Percentiles rank a stretch among this genome's conserved stretches.
Evolutionary conservation across 2,888 invertebrate species (phyloP).

Genomic region (Lasiommata megera): DNA sequence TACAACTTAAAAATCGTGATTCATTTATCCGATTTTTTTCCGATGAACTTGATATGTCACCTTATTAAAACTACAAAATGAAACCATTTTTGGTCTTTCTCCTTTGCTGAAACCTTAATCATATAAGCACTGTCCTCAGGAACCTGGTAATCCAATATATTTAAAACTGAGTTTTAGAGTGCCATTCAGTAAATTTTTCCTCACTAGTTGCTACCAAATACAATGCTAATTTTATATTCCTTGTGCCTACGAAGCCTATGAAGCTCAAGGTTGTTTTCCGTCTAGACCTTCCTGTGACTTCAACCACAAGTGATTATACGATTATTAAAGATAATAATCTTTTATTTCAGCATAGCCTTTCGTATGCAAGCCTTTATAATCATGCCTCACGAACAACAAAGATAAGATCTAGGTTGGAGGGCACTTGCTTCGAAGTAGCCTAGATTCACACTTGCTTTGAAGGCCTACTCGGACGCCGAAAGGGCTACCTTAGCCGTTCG

Average conservation of each 20-base stretch:
- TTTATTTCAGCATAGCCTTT: too few species aligned
- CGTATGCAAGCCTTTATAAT: too few species aligned
- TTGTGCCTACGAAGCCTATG: neutral
- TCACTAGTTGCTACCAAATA: neutral
- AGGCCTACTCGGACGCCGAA: neutral
- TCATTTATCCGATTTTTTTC: too few species aligned
- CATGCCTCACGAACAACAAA: neutral
- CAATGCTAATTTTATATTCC: neutral
- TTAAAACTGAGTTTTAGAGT: neutral
- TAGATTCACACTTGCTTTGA: neutral
- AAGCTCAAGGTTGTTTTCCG: neutral
- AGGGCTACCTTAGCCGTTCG: too few species aligned
- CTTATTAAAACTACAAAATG: too few species aligned
- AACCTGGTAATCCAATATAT: too few species aligned
- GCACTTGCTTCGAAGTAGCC: neutral
- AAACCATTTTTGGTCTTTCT: too few species aligned
- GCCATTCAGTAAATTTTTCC: neutral
- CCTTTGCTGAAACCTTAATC: too few species aligned
- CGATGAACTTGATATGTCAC: too few species aligned
- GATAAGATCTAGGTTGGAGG: neutral
- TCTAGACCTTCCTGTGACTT: neutral
- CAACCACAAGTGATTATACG: neutral
- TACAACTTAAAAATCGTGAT: too few species aligned
- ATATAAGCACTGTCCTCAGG: too few species aligned
- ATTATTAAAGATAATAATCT: too few species aligned